Evolutionary conservation across 1,140 invertebrate genomes (phyloP).

Genomic region (Drosophila parvula): DNA sequence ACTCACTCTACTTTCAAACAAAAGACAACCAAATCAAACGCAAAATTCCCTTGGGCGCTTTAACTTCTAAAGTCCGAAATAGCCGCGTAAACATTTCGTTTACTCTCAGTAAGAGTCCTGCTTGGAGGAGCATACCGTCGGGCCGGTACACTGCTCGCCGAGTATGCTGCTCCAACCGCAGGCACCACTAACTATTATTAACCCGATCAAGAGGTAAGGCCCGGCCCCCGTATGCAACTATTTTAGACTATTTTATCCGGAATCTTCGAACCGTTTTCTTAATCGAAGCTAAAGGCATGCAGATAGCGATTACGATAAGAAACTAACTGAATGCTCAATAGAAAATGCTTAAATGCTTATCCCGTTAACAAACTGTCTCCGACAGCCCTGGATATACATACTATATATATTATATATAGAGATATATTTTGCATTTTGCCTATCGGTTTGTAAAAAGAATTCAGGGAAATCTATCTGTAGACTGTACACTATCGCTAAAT

Average conservation of each 20-base stretch:
- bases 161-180: slow-evolving; percentile 57
- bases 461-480: background rate
- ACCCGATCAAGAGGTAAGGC: slow-evolving; percentile 64
- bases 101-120: slow-evolving; percentile 50
- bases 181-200: slow-evolving; percentile 25
- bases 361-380: background rate
- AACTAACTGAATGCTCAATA: slow-evolving; percentile 45
- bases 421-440: slow-evolving; percentile 35
- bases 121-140: slow-evolving; percentile 51
- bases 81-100: slow-evolving; percentile 84
- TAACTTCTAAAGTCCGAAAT: slow-evolving; percentile 84
- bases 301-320: slow-evolving; percentile 29
- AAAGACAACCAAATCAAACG: slow-evolving; percentile 47
- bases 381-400: slow-evolving; percentile 1
- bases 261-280: slow-evolving; percentile 28
- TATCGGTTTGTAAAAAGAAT: background rate
- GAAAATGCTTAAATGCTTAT: slow-evolving; percentile 38
- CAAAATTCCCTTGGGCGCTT: slow-evolving; percentile 72
- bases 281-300: slow-evolving; percentile 61
- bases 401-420: background rate
- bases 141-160: slow-evolving; percentile 2
- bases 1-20: slow-evolving; percentile 72
- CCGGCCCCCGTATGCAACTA: slow-evolving; percentile 61
- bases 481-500: background rate
- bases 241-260: slow-evolving; percentile 46